phyloP scores from a whole-genome alignment of 2,113 vertebrate genomes.

The Calidris pygmaea region DNA sequence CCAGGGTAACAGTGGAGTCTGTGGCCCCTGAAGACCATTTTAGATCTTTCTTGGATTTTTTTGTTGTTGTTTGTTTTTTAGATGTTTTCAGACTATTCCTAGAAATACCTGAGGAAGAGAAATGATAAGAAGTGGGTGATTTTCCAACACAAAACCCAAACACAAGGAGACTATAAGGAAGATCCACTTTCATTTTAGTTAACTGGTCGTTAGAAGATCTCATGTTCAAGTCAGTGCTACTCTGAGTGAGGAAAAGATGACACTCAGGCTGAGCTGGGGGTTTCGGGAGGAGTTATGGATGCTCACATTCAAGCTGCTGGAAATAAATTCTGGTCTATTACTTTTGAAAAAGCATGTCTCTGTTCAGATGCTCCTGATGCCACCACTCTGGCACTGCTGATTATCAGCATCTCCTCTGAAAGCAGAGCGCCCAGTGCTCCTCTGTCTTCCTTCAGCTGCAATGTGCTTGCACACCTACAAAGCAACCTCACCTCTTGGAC shows the following conservation, averaged over 20 bases:
- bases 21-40: background rate
- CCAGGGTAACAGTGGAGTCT: background rate
- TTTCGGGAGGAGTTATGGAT: background rate
- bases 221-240: background rate
- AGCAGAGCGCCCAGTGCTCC: background rate
- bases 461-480: fast-evolving
- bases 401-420: background rate
- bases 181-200: background rate
- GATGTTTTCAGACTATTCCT: background rate
- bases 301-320: background rate
- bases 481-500: background rate
- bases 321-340: background rate
- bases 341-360: background rate
- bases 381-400: background rate
- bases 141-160: background rate
- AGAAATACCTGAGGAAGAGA: background rate
- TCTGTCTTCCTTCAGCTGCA: background rate
- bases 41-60: background rate
- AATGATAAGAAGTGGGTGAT: background rate
- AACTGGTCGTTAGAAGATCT: background rate
- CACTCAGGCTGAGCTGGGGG: background rate
- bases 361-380: background rate
- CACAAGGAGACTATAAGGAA: background rate
- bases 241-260: background rate
- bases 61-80: too few relatives aligned